Base-by-base conservation (phyloP, 2,888 invertebrate species). In the Tryphoninae sp. region DNA sequence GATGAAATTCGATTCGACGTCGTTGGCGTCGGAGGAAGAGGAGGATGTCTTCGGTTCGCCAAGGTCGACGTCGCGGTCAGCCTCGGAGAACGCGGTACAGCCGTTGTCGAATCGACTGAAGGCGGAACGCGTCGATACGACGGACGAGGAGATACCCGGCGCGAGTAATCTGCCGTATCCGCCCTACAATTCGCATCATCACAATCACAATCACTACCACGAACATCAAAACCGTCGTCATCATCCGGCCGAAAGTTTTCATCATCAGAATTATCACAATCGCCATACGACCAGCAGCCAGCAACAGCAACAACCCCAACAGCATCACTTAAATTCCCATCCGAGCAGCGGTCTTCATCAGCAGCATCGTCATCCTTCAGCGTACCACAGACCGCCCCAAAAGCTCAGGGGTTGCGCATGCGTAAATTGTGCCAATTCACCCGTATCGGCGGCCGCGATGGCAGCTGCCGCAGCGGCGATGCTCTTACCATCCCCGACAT, bases 401-500 rank as follows among this genome's bases (percentile, higher is more conserved):
- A 84, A 85, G 45, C 84, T 82, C 64, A 75, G 65, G 67, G 87
- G 77, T 19, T 87, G 80, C 69, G 82, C 72, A 22, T 87, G 84
- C 77, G 67, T 80, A 4, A 84, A 86, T 53, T 84, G 86, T 62
- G 81, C 83, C 0, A 83, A 77, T 65, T 77, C 81, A 8, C 73
- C 78, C 8, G 51, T 78, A 16, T 75, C 78, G 9, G 88, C 78
- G 80, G 84, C 40, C 86, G 89, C 61, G 88, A 80, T 82, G 84
- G 83, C 89, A 90, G 65, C 92, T 92, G 86, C 91, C 84, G 83
- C 89, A 91, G 65, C 92, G 92, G 83, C 85, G 33, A 89, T 91
- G 81, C 85, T 91, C 81, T 65, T 91, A 11, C 89, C 90, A 1
- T 93, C 94, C 0, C 94, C 94, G 1, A 93, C 94, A 22, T 94